Conservation (phyloP, 35 echinoderm and acorn worm species). For the Hemicentrotus pulcherrimus region DNA sequence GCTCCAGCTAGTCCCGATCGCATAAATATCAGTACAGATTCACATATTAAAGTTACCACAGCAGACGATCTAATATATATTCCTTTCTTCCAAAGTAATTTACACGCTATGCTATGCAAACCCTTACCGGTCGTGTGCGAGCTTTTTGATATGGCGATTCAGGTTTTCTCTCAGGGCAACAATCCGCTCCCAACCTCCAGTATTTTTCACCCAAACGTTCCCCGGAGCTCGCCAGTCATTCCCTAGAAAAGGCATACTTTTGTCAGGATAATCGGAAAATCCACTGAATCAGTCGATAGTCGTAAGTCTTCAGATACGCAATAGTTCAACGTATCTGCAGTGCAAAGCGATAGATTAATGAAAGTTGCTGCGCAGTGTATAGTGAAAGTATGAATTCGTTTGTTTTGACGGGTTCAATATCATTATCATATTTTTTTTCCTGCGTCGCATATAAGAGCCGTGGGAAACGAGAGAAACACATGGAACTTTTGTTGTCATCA, state of each 20-base stretch:
- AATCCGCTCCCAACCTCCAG: constrained; percentile 61
- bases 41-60: too few relatives aligned
- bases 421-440: not conserved
- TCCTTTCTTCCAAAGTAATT: too few relatives aligned
- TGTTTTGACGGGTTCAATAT: constrained; percentile 1
- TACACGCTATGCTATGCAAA: too few relatives aligned
- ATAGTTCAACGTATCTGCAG: not conserved
- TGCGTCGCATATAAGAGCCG: not conserved
- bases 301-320: not conserved
- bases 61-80: too few relatives aligned
- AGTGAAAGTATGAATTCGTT: not conserved
- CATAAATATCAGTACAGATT: too few relatives aligned
- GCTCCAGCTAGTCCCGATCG: too few relatives aligned
- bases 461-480: constrained; percentile 16
- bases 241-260: constrained; percentile 40
- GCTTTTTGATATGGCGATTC: constrained; percentile 64
- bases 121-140: constrained; percentile 67
- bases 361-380: not conserved
- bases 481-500: constrained; percentile 48
- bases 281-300: not conserved
- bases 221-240: constrained; percentile 41
- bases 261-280: not conserved
- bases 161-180: constrained; percentile 67
- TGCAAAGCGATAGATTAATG: not conserved
- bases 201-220: constrained; percentile 63